Evolutionary conservation across 2,797 vertebrate species (phyloP), one percentile per base, ranked within the genome.

Genomic region (Ciconia nigra): DNA sequence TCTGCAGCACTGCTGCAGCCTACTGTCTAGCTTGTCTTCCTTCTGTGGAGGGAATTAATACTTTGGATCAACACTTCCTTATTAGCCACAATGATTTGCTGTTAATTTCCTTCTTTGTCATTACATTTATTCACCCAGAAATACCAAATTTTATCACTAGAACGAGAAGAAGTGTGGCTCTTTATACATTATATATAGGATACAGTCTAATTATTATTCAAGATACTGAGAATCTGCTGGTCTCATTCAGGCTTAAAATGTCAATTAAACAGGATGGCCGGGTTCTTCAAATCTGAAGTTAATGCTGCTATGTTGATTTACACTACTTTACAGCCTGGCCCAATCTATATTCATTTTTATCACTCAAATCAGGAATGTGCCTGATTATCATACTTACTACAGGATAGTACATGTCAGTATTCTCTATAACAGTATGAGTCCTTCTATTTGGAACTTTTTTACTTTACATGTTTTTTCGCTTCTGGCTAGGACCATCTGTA

Each of bases 61-160:
- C 96, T 93, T 94, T 94, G 67, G 61, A 93, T 92, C 97, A 95
- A 86, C 93, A 91, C 88, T 83, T 97, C 49, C 91, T 92, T 95
- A 87, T 96, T 96, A 96, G 80, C 82, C 67, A 78, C 47, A 94
- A 41, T 77, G 80, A 87, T 85, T 83, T 92, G 83, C 93, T 93
- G 59, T 77, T 92, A 76, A 95, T 92, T 96, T 97, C 26, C 28
- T 89, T 91, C 83, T 94, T 89, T 96, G 65, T 89, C 76, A 31
- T 92, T 94, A 59, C 71, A 46, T 89, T 91, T 96, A 83, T 86
- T 87, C 74, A 85, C 39, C 39, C 66, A 94, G 70, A 96, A 85
- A 93, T 87, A 90, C 73, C 83, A 72, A 57, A 93, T 93, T 91
- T 83, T 92, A 55, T 89, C 87, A 74, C 41, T 73, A 52, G 70